A percentile compares a stretch with the other conserved stretches of the same genome.
Evolutionary conservation across 2,888 invertebrate genomes (phyloP).

Genomic region (Dolichopus griseipennis): DNA sequence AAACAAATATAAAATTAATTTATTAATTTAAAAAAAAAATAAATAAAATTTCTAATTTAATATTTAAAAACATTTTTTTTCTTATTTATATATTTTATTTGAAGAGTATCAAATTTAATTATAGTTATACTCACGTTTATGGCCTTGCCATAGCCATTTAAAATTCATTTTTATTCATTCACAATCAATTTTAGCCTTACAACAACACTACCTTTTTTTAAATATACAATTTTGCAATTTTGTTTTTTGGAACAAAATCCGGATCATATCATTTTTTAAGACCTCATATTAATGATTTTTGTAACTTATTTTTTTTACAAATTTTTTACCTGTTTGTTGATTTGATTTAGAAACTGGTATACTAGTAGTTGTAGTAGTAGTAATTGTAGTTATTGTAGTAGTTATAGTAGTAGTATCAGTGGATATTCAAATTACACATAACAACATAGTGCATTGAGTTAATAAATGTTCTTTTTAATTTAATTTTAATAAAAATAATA

Average conservation of each 20-base stretch:
- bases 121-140: background rate
- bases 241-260: background rate
- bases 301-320: background rate
- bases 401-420: background rate
- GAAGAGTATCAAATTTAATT: constrained; percentile 4
- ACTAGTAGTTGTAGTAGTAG: no score
- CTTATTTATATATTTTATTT: background rate
- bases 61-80: background rate
- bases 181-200: background rate
- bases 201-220: background rate
- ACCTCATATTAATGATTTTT: no score
- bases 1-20: background rate
- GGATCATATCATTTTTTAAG: background rate
- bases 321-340: constrained; percentile 1
- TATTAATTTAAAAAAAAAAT: no score
- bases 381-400: background rate
- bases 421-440: background rate
- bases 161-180: background rate
- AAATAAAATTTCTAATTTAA: no score
- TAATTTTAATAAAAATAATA: background rate
- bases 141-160: background rate
- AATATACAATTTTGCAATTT: background rate
- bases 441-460: constrained; percentile 4
- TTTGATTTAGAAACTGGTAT: background rate
- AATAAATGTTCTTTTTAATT: constrained; percentile 5